These are phyloP conservation scores for Parambassis ranga DNA, from an alignment of 2,797 vertebrate species.

Conservation along the genomic window DNA sequence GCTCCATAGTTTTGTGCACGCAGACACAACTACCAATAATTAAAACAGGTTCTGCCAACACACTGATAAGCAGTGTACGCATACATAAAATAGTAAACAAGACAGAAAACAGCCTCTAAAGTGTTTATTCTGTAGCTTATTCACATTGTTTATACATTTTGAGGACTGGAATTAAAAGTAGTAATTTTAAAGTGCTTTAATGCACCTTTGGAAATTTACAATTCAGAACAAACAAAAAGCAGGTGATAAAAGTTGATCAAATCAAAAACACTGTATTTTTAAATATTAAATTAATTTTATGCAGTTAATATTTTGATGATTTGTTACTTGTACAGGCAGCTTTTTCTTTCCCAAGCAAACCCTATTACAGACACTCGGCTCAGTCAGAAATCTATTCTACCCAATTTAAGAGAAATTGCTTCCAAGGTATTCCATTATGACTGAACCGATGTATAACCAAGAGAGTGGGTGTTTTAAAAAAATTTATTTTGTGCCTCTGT, in stretches of 20 bases:
- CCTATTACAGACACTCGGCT: slow-evolving; percentile 13
- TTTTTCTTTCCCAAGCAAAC: slow-evolving; percentile 6
- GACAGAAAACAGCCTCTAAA: background rate
- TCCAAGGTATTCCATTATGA: slow-evolving; percentile 7
- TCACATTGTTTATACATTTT: background rate
- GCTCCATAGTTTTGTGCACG: background rate
- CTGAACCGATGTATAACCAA: background rate
- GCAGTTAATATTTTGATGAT: background rate
- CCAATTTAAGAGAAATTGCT: slow-evolving; percentile 28
- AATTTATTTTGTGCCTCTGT: background rate
- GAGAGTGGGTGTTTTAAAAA: slow-evolving; percentile 8
- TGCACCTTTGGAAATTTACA: background rate
- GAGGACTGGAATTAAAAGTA: background rate
- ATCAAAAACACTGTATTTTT: background rate
- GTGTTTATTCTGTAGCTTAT: background rate
- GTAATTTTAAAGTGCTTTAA: background rate
- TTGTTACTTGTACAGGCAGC: background rate
- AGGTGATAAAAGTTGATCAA: background rate
- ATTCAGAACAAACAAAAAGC: background rate
- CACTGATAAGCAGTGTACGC: background rate
- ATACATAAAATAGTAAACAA: background rate
- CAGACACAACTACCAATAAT: background rate
- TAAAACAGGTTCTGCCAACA: slow-evolving; percentile 1
- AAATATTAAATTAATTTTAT: slow-evolving; percentile 6
- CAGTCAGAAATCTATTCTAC: slow-evolving; percentile 21